These are phyloP conservation scores for Clavelina lepadiformis DNA, from an alignment of 23 tunicate genomes.

Conservation along the genomic window DNA sequence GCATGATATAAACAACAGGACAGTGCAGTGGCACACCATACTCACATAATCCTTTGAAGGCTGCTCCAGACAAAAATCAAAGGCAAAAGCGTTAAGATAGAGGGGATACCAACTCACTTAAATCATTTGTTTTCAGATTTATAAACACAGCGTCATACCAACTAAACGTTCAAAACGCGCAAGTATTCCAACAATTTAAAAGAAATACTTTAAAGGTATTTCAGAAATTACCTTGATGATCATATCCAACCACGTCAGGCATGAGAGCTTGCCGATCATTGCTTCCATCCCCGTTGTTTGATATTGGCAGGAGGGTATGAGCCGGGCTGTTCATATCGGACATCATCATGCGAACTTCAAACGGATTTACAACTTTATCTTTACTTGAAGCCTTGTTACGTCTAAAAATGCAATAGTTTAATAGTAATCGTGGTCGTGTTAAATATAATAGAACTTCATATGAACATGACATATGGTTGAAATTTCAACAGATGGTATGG, in stretches of 20 bases:
- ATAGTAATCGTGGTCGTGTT: not conserved
- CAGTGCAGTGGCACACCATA: not conserved
- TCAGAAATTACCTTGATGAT: constrained; percentile 72
- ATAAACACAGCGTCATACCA: too few relatives aligned
- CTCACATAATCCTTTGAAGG: constrained; percentile 9
- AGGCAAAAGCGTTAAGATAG: too few relatives aligned
- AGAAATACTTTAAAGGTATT: too few relatives aligned
- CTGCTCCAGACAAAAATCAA: not conserved
- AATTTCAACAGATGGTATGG: too few relatives aligned
- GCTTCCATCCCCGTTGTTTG: constrained; percentile 11
- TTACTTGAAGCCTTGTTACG: constrained; percentile 28
- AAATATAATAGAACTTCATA: not conserved
- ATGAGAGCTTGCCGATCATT: constrained; percentile 68
- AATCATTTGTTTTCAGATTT: too few relatives aligned
- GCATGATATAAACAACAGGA: too few relatives aligned
- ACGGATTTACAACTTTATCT: constrained; percentile 89
- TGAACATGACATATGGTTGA: not conserved
- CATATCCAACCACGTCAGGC: constrained; percentile 92
- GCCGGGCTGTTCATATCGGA: constrained; percentile 51
- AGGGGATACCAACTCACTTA: too few relatives aligned
- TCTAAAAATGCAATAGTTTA: constrained; percentile 3
- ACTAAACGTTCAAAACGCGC: too few relatives aligned
- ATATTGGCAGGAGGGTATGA: constrained; percentile 29
- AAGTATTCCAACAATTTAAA: too few relatives aligned
- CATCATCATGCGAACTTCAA: constrained; percentile 93